Evolutionary conservation across 2,113 vertebrate species (phyloP), one percentile per base, ranked within the genome.

Genomic region (Poicephalus gulielmi): DNA sequence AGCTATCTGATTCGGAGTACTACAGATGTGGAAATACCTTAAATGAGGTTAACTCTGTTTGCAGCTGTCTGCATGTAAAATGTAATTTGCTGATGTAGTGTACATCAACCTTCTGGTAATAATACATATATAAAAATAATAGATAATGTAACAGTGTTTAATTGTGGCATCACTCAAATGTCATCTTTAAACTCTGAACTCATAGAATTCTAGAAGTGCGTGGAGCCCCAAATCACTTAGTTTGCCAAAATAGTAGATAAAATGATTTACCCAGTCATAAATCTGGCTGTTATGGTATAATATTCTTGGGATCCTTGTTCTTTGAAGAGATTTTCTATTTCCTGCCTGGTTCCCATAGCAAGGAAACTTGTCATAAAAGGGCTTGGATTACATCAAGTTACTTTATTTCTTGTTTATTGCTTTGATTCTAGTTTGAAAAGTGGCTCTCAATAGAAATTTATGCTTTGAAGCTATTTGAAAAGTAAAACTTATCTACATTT

Each of bases 361-460:
- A 88, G 85, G 90, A 92, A 94, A 63, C 46, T 74, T 94, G 39
- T 94, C 82, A 93, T 92, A 57, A 59, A 87, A 69, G 63, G n/a
- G 14, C 37, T 95, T 94, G 83, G 73, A 70, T 93, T 92, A 66
- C 18, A 74, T 69, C 22, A 78, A 82, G 31, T 92, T 90, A 83
- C 71, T 92, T 49, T 92, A 81, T 92, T 97, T 96, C 95, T 94
- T 95, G 90, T 97, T 96, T 95, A 81, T 55, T 81, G 37, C 37
- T 23, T 8, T 49, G 46, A 50, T 86, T 93, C 43, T 74, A 11
- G 39, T 90, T 90, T 81, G 55, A 78, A 74, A 86, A 88, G 12
- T 55, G 24, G 52, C 64, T 79, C 16, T 94, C 24, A 74, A 2
- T 63, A 63, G 63, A 90, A 90, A 59, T 78, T 6, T 28, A 27